phyloP scores from a whole-genome alignment of 2,797 vertebrate species.

The Danio aesculapii region DNA sequence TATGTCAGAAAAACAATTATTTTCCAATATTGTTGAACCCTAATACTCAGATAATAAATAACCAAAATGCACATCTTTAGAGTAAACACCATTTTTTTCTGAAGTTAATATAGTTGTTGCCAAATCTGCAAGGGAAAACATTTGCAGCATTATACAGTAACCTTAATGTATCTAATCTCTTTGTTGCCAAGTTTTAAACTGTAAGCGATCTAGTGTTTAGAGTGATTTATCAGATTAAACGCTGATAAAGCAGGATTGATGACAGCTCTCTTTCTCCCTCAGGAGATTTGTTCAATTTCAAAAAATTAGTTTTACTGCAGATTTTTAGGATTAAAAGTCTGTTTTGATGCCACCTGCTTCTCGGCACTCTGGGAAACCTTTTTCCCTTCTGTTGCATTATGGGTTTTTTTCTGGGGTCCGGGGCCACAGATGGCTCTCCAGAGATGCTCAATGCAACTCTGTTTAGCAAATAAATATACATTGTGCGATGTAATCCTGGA shows the following conservation, averaged over 20 bases:
- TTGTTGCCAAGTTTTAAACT: background rate
- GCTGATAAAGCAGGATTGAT: conserved; percentile 2
- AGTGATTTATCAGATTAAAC: conserved; percentile 25
- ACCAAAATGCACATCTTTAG: no score
- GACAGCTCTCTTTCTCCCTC: background rate
- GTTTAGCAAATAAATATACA: conserved; percentile 85
- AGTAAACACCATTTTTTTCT: background rate
- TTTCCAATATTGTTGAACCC: no score
- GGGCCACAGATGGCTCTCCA: conserved; percentile 79
- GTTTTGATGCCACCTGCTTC: conserved; percentile 47
- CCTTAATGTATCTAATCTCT: background rate
- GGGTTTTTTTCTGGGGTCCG: conserved; percentile 44
- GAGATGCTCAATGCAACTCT: conserved; percentile 78
- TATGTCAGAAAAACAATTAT: no score
- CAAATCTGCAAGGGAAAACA: background rate
- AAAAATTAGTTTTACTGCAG: conserved; percentile 29
- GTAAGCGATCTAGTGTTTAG: background rate
- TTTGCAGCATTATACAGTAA: background rate
- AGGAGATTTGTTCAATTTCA: conserved; percentile 21
- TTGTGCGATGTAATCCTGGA: conserved; percentile 91
- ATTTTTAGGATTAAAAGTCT: conserved; percentile 27
- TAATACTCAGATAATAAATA: no score
- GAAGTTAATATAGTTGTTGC: background rate
- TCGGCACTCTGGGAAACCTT: conserved; percentile 46
- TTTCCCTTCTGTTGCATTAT: conserved; percentile 68